Evolutionary conservation across 2,797 vertebrate genomes (phyloP), one percentile per base, ranked within the genome.

Genomic region (Tragopan temminckii): DNA sequence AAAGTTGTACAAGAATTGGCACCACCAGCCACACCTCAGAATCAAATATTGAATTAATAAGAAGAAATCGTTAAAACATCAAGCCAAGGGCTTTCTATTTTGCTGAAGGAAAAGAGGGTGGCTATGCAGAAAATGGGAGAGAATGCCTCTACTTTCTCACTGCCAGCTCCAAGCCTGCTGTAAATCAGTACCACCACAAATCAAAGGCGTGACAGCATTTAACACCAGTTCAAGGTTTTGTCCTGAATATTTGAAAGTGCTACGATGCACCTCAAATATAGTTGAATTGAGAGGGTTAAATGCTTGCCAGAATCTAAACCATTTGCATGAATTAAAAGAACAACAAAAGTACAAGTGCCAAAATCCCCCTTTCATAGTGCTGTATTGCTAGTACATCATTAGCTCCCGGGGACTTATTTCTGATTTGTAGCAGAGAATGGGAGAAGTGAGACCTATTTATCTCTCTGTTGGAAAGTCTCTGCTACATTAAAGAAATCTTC

Each of bases 361-460:
- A 50, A 43, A 35, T 27, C 43, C 38, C 48, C 50, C 12, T 80
- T 69, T 69, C 80, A 10, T 11, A 45, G 23, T 1, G 19, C 35
- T 46, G 9, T 57, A 33, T 27, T n/a, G 46, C 43, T 25, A 13
- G 52, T 20, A 61, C 76, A 64, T 71, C 71, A 43, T 72, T 52
- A 85, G 78, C 75, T 82, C 82, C 6, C 5, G 59, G 42, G 74
- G 57, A 88, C 61, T 50, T 27, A 36, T 16, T 50, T 69, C 85
- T 85, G 79, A 83, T 88, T 87, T 77, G 62, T 16, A 36, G 75
- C 46, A 33, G 61, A 36, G 62, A 64, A 85, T 42, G 53, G 25
- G 78, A 86, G 27, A 78, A 85, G 76, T 6, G 59, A 93, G 71
- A 69, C 67, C 75, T 55, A 62, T 82, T 91, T 85, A 88, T 85